Evolutionary conservation across 35 echinoderm and acorn worm genomes (phyloP), one percentile per base, ranked within the genome.

Genomic region (Diadema setosum): DNA sequence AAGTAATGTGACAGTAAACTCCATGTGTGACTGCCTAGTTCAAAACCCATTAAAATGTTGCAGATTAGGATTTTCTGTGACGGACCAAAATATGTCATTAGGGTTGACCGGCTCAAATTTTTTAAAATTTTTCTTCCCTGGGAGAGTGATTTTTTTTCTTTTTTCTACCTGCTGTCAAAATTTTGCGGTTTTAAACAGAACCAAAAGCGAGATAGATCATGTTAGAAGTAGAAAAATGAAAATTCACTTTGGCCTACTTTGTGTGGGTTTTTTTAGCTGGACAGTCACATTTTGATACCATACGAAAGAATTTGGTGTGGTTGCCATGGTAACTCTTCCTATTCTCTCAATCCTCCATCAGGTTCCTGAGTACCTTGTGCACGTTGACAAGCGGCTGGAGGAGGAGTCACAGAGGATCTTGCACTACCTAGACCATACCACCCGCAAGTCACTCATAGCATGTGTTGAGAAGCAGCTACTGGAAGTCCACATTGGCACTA

Each of bases 401-500:
- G 96, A 99, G 39, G 96, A 99, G 70, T 85, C 89, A 0, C 89
- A 99, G 83, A 87, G 96, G 76, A 91, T 99, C 23, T 56, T 99
- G 56, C 90, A 94, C 69, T 99, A 99, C 60, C 70, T 99, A 75
- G 96, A 99, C 49, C 96, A 99, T 75, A 92, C 89, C 5, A 99
- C 92, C 2, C 87, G 93, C 15, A 99, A 99, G 82, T 83, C 86
- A 40, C 93, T 99, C 5, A 94, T 99, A 70, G 89, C 93, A 25
- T 92, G 88, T 80, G 96, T 99, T 16, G 96, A 99, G 50, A 94
- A 99, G 36, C 96, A 99, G 55, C 83, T 99, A 75, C 81, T 99
- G 40, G 96, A 99, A 83, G 93, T 91, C 39, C 96, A 99, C 83
- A 87, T 99, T 16, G 69, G 80, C 15, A 91, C 86, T 46, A 89